These are phyloP conservation scores for Cynaeus angustus DNA, from an alignment of 2,888 invertebrate genomes.

Conservation along the genomic window DNA sequence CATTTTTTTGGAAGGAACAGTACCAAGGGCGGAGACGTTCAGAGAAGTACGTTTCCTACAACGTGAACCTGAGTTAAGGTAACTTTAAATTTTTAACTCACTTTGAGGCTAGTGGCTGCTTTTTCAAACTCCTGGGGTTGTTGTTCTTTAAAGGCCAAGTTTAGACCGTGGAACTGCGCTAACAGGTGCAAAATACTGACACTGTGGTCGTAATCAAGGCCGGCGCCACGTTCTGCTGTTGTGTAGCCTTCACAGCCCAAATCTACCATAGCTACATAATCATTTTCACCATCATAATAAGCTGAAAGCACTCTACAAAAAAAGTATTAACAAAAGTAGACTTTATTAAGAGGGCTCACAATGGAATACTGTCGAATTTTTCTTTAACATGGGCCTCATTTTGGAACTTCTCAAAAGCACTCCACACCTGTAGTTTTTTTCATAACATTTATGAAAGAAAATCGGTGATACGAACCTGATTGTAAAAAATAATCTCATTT, in stretches of 20 bases:
- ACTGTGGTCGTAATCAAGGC: conserved; percentile 64
- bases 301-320: conserved; percentile 18
- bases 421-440: conserved; percentile 9
- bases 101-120: conserved; percentile 51
- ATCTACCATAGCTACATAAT: conserved; percentile 71
- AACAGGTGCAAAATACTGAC: conserved; percentile 66
- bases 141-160: conserved; percentile 71
- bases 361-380: conserved; percentile 26
- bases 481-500: conserved; percentile 82
- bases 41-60: conserved; percentile 76
- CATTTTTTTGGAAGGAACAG: conserved; percentile 71
- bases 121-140: conserved; percentile 64
- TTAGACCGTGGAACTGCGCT: conserved; percentile 71
- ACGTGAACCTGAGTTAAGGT: not conserved
- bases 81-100: conserved; percentile 3
- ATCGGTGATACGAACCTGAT: conserved; percentile 60
- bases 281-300: conserved; percentile 68
- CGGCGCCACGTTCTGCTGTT: conserved; percentile 62
- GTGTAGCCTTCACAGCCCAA: conserved; percentile 66
- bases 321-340: not conserved
- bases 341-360: not conserved
- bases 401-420: conserved; percentile 15
- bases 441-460: too few species aligned
- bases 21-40: conserved; percentile 76
- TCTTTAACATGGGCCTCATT: conserved; percentile 8